Evolutionary conservation across 2,113 vertebrate species (phyloP).

Genomic region (Peromyscus maniculatus): DNA sequence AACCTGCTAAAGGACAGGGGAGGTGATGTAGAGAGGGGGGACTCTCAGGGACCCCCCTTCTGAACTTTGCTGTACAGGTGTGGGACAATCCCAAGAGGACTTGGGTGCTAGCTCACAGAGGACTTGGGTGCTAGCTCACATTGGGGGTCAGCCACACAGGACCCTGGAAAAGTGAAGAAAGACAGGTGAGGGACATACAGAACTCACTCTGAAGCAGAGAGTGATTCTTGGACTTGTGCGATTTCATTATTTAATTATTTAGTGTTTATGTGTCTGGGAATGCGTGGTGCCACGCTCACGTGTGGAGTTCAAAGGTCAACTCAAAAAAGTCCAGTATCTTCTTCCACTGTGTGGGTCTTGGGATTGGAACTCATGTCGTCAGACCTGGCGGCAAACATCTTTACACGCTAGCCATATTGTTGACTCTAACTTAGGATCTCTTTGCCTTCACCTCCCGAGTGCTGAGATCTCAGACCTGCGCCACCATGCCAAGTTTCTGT

Average conservation of each 20-base stretch:
- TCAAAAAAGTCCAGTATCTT: not conserved
- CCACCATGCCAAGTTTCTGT: too few relatives aligned
- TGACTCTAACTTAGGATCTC: not conserved
- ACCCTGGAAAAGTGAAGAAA: not conserved
- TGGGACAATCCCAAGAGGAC: not conserved
- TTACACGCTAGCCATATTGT: not conserved
- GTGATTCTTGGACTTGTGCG: not conserved
- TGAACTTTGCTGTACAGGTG: not conserved
- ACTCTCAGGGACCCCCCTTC: not conserved
- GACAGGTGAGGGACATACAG: not conserved
- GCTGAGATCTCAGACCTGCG: not conserved
- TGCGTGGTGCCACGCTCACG: not conserved
- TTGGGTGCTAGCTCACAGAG: not conserved
- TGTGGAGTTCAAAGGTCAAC: not conserved
- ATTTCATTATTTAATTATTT: not conserved
- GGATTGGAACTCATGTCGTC: not conserved
- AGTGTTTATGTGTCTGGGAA: not conserved
- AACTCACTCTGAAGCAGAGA: not conserved
- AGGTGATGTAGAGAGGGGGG: not conserved
- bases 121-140: not conserved
- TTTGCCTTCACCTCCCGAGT: not conserved
- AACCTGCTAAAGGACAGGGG: not conserved
- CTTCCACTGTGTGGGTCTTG: not conserved
- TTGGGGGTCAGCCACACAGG: not conserved
- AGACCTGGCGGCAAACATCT: not conserved